Evolutionary conservation across 2,113 vertebrate species (phyloP), one percentile per base, ranked within the genome.

Genomic region (Anarhynchus alexandrinus): DNA sequence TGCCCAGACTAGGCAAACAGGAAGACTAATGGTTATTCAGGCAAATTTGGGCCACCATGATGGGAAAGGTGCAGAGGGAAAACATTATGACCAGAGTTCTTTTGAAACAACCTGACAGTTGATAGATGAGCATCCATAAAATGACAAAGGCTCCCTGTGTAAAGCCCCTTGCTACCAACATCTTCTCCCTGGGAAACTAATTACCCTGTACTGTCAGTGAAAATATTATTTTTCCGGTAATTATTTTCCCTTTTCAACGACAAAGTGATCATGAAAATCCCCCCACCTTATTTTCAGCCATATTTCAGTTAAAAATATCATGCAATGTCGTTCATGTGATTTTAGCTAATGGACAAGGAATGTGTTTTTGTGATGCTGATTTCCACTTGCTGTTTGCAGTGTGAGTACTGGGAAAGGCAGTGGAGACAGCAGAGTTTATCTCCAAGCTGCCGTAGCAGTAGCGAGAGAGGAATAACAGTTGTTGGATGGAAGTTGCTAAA

Each of bases 41-140:
- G 93, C 93, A 97, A 97, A 97, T 97, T 98, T 97, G 97, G 98
- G 98, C 98, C 98, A 98, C 97, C 97, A 26, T 74, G 98, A 98
- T 98, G 98, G 97, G 98, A 98, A 98, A 98, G 98, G 98, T 98
- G 95, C 97, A 97, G 96, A 97, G 97, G 94, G 97, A 98, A 98
- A 98, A 98, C 98, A 98, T 98, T 97, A 97, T 97, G 96, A 97
- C 95, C 74, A 38, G 5, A 94, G 94, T 91, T 97, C 97, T 98
- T 98, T 98, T 98, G 98, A 98, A 98, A 98, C 94, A 88, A 84
- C 59, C 95, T 98, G 98, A 99, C 98, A 99, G 98, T 94, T 99
- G 99, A 99, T 85, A 97, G 98, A 99, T 99, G 98, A 99, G 98
- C 95, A 94, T 97, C 98, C 96, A 98, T 99, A 98, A 98, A 98